Conservation (phyloP, 2,888 invertebrate species). For the Fragum sueziense region DNA sequence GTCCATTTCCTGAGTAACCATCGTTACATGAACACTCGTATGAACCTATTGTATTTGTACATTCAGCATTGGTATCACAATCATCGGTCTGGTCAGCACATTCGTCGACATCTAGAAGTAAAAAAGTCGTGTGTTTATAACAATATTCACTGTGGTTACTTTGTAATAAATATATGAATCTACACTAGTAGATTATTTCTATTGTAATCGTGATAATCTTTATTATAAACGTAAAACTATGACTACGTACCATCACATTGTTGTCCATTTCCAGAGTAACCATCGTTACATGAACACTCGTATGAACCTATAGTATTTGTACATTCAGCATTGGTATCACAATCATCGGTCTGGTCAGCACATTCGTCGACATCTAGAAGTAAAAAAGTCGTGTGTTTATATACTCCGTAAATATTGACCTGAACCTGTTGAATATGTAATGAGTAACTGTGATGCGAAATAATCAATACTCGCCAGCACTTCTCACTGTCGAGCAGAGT, state of each 20-base stretch:
- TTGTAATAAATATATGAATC: no score
- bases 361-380: not conserved
- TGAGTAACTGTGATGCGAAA: no score
- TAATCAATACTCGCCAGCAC: no score
- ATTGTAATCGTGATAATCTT: no score
- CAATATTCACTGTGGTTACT: no score
- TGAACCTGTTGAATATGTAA: no score
- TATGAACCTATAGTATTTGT: not conserved
- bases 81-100: not conserved
- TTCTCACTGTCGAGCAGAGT: no score
- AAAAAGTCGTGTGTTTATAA: no score
- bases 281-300: not conserved
- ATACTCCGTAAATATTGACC: no score
- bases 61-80: not conserved
- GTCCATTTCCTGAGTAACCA: not conserved
- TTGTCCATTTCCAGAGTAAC: not conserved
- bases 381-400: no score
- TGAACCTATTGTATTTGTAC: slow-evolving; percentile 1
- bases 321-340: not conserved
- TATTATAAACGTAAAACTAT: no score
- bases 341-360: not conserved
- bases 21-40: not conserved
- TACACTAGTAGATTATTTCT: no score
- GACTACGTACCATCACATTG: not conserved
- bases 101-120: slow-evolving; percentile 11